Evolutionary conservation across 2,888 invertebrate genomes (phyloP).

Genomic region (Scaptodrosophila latifasciaeformis): DNA sequence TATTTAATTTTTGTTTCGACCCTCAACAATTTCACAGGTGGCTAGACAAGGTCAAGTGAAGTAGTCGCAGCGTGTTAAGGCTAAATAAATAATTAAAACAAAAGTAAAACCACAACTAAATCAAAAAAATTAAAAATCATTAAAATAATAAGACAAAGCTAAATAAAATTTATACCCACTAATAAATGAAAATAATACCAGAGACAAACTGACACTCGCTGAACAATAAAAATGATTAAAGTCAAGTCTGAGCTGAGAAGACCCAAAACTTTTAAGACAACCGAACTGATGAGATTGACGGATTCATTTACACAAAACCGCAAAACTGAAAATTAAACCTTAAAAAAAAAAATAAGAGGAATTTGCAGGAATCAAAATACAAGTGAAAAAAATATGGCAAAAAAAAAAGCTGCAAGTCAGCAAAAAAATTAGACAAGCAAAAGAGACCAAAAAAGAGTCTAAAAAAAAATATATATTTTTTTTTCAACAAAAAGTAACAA

Average conservation of each 20-base stretch:
- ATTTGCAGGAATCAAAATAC: constrained; percentile 2
- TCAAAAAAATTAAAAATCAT: background rate
- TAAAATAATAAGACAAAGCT: constrained; percentile 18
- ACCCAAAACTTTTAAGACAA: background rate
- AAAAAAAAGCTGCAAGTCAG: too few relatives aligned
- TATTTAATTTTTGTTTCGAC: too few relatives aligned
- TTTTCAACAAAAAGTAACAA: too few relatives aligned
- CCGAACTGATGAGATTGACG: constrained; percentile 19
- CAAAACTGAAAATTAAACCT: constrained; percentile 16
- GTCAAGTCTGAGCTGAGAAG: constrained; percentile 17
- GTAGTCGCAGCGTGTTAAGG: constrained; percentile 13
- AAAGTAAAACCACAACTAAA: constrained; percentile 5
- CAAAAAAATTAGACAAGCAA: too few relatives aligned
- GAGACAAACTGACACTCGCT: background rate
- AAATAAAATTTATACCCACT: constrained; percentile 2
- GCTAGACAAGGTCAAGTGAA: too few relatives aligned
- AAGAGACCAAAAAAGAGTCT: too few relatives aligned
- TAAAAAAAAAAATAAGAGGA: too few relatives aligned
- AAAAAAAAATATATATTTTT: too few relatives aligned
- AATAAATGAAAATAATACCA: background rate
- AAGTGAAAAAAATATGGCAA: background rate
- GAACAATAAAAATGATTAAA: too few relatives aligned
- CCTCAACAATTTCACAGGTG: too few relatives aligned
- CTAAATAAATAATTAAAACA: constrained; percentile 11
- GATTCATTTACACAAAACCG: constrained; percentile 26